Evolutionary conservation across 2,113 vertebrate species (phyloP).

Genomic region (Tinamus guttatus): DNA sequence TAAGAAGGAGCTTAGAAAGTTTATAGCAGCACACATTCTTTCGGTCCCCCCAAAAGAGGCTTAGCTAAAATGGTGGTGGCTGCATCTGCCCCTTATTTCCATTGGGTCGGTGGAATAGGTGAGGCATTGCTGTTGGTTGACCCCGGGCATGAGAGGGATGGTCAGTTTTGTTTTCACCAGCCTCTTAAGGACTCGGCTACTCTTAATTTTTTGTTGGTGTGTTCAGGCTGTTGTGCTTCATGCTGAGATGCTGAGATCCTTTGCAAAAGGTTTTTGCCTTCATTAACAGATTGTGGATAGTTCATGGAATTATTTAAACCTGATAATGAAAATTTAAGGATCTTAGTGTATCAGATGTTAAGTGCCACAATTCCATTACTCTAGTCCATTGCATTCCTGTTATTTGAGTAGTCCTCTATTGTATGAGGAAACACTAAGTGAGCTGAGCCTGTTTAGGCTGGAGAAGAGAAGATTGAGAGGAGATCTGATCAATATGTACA

Average conservation of each 20-base stretch:
- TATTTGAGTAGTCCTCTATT: neutral
- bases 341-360: neutral
- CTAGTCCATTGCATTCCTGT: neutral
- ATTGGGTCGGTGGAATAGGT: neutral
- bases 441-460: too few relatives aligned
- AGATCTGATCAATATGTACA: too few relatives aligned
- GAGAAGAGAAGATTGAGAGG: too few relatives aligned
- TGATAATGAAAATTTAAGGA: neutral
- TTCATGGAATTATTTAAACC: neutral
- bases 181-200: neutral
- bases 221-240: neutral
- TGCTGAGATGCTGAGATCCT: neutral
- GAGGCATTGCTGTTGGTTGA: neutral
- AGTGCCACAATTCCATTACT: neutral
- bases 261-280: neutral
- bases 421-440: too few relatives aligned
- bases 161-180: neutral
- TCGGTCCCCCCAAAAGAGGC: neutral
- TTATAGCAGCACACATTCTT: neutral
- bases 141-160: neutral
- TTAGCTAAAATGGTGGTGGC: neutral
- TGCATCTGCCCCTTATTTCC: neutral
- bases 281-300: neutral
- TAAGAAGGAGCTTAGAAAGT: neutral
- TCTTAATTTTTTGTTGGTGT: neutral